Evolutionary conservation across 2,113 vertebrate species (phyloP).

Genomic region (Cynopterus brachyotis): DNA sequence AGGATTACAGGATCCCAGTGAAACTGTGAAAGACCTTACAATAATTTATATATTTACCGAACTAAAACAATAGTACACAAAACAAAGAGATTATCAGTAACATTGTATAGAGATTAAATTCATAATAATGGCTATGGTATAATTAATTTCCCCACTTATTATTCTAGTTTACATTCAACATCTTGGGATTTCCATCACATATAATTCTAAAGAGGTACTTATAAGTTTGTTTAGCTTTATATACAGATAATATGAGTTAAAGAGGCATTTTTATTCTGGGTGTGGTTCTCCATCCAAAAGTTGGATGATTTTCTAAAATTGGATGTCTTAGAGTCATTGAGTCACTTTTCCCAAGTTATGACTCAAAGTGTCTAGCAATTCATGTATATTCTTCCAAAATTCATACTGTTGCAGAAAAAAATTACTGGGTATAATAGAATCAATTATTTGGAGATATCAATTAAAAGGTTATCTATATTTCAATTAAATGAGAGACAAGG

Average conservation of each 20-base stretch:
- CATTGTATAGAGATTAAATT: neutral
- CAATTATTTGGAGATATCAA: neutral
- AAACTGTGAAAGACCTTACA: neutral
- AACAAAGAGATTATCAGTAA: neutral
- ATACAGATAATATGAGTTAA: neutral
- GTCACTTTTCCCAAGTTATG: neutral
- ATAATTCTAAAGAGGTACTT: neutral
- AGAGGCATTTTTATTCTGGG: neutral
- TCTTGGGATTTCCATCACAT: neutral
- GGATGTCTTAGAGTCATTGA: neutral
- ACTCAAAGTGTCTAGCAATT: neutral
- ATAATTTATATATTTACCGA: neutral
- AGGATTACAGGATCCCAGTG: neutral
- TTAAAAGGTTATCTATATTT: neutral
- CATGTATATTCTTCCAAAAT: neutral
- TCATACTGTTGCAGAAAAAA: neutral
- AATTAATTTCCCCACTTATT: neutral
- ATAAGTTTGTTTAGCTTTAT: neutral
- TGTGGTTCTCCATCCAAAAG: neutral
- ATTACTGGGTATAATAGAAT: neutral
- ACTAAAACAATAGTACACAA: neutral
- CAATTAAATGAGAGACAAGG: neutral
- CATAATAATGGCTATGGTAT: neutral
- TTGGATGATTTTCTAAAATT: slow-evolving; percentile 26
- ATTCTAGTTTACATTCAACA: slow-evolving; percentile 7